phyloP scores from a whole-genome alignment of 2,888 invertebrate species.

The Deroplatys truncata region DNA sequence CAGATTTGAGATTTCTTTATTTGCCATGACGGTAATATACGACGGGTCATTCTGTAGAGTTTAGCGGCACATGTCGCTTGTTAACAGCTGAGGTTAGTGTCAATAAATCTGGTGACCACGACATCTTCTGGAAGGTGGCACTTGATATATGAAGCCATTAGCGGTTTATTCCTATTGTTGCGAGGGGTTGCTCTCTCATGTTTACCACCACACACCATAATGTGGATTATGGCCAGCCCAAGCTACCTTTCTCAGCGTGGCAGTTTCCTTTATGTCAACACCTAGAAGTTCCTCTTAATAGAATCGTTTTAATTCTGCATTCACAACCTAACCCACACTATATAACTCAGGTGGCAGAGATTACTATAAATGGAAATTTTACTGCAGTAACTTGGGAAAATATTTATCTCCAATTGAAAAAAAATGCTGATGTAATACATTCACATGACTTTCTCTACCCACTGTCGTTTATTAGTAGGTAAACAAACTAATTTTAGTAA shows the following conservation, averaged over 20 bases:
- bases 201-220: neutral
- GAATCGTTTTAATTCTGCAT: too few relatives aligned
- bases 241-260: neutral
- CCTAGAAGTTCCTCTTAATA: too few relatives aligned
- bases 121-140: neutral
- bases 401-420: too few relatives aligned
- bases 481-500: too few relatives aligned
- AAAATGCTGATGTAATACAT: too few relatives aligned
- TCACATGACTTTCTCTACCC: too few relatives aligned
- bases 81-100: constrained; percentile 8
- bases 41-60: neutral
- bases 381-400: too few relatives aligned
- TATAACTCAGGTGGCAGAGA: too few relatives aligned
- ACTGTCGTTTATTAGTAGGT: too few relatives aligned
- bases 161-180: constrained; percentile 2
- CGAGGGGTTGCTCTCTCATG: neutral
- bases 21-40: neutral
- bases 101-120: neutral
- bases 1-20: neutral
- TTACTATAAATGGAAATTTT: too few relatives aligned
- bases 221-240: neutral
- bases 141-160: constrained; percentile 8
- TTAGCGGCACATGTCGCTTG: neutral
- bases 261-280: neutral
- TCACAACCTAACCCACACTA: too few relatives aligned